Conservation (phyloP, 1,140 invertebrate genomes). For the Diabrotica undecimpunctata region DNA sequence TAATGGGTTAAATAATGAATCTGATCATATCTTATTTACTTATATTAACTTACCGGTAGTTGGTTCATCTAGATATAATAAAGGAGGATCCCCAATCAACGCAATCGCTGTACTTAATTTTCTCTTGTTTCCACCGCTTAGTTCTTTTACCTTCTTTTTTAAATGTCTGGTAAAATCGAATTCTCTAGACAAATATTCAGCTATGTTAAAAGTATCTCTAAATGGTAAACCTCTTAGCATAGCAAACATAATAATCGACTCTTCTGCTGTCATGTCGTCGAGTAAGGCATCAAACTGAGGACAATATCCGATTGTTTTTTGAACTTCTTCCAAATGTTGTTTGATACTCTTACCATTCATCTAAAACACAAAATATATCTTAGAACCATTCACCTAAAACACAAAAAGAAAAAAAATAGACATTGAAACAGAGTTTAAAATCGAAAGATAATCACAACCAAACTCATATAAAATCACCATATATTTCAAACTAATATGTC, state of each 20-base stretch:
- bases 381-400: no score
- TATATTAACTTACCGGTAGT: slow-evolving; percentile 63
- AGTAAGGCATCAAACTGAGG: slow-evolving; percentile 83
- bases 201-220: slow-evolving; percentile 44
- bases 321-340: slow-evolving; percentile 53
- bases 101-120: slow-evolving; percentile 93
- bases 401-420: no score
- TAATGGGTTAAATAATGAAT: no score
- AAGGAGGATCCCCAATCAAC: slow-evolving; percentile 81
- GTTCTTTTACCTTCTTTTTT: slow-evolving; percentile 57
- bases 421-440: no score
- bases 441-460: no score
- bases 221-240: slow-evolving; percentile 66
- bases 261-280: slow-evolving; percentile 72
- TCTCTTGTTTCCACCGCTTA: slow-evolving; percentile 91
- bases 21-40: no score
- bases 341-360: slow-evolving; percentile 51
- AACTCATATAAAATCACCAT: no score
- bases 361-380: slow-evolving; percentile 4
- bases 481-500: no score
- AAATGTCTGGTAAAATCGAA: slow-evolving; percentile 55
- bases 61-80: slow-evolving; percentile 86
- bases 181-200: slow-evolving; percentile 46
- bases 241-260: slow-evolving; percentile 73
- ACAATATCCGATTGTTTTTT: slow-evolving; percentile 71